Evolutionary conservation across 2,888 invertebrate species (phyloP), one percentile per base, ranked within the genome.

Genomic region (Habroteleia sp.): DNA sequence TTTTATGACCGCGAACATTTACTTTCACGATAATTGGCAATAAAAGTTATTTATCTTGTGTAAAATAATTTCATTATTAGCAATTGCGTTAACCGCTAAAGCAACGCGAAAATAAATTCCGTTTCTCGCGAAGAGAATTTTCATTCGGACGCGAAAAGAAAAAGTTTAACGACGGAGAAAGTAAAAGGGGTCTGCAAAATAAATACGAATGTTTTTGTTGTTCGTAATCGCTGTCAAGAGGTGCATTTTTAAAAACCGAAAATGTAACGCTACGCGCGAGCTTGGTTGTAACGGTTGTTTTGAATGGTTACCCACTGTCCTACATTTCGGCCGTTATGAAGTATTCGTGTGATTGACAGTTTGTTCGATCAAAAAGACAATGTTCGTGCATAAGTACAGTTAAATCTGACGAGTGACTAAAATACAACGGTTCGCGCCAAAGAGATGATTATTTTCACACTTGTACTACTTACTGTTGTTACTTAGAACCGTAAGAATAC

Each of bases 251-350:
- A 37, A 25, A 62, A 39, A 41, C 62, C 44, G 73, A 81, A 84
- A 75, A 71, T 69, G 48, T 69, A 75, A 60, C 74, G 63, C 62
- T 69, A 74, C 56, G 63, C 52, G 41, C 62, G 81, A 83, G 84
- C 80, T 80, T 80, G 82, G 81, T 84, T 84, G 83, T 88, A 88
- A 88, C 88, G 88, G 87, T 87, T 80, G 80, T 84, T 84, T 86
- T 80, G 82, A 85, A 83, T 87, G 83, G 79, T 83, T 81, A 85
- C 82, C 81, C 82, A 83, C 83, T 86, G 87, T 85, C 85, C 87
- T 83, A 87, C 83, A 87, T 87, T 83, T 82, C 69, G 65, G 66
- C 62, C 74, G 27, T 73, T 50, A 73, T 60, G 48, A 62, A 52
- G 54, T 42, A 35, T 46, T 48, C 56, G n/a, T n/a, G 37, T 69